Evolutionary conservation across 2,797 vertebrate species (phyloP).

Genomic region (Cetoscarus ocellatus): DNA sequence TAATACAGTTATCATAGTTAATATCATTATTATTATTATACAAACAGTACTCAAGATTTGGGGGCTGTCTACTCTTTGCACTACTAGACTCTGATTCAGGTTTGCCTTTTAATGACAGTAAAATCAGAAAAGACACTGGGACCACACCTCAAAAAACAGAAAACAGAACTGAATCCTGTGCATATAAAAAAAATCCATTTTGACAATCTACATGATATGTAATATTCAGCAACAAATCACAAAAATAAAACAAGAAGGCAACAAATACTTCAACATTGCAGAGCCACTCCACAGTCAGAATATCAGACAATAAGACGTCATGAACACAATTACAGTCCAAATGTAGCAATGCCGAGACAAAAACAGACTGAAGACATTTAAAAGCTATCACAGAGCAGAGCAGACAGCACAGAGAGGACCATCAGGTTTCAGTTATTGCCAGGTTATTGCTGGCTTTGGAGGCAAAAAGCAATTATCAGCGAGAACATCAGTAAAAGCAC

Average conservation of each 20-base stretch:
- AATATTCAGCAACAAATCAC: slow-evolving; percentile 7
- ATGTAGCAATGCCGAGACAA: slow-evolving; percentile 42
- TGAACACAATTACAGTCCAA: slow-evolving; percentile 53
- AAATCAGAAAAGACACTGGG: no score
- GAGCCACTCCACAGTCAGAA: slow-evolving; percentile 26
- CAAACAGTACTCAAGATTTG: no score
- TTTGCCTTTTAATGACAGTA: no score
- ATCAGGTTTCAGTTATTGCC: slow-evolving; percentile 66
- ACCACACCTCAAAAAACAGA: no score
- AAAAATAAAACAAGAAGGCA: slow-evolving; percentile 10
- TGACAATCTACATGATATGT: not conserved
- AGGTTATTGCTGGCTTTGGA: slow-evolving; percentile 66
- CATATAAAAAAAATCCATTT: not conserved
- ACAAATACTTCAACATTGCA: slow-evolving; percentile 27
- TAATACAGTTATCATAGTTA: no score
- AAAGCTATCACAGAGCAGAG: slow-evolving; percentile 59
- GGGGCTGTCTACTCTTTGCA: no score
- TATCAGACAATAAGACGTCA: slow-evolving; percentile 45
- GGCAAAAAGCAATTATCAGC: slow-evolving; percentile 71
- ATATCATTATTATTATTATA: no score
- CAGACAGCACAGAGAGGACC: slow-evolving; percentile 47
- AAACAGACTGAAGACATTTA: slow-evolving; percentile 48
- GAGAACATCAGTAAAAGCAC: slow-evolving; percentile 67
- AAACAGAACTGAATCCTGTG: not conserved
- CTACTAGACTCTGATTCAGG: no score